Base-by-base conservation (phyloP, 2,113 vertebrate species). In the Corythaixoides concolor region DNA sequence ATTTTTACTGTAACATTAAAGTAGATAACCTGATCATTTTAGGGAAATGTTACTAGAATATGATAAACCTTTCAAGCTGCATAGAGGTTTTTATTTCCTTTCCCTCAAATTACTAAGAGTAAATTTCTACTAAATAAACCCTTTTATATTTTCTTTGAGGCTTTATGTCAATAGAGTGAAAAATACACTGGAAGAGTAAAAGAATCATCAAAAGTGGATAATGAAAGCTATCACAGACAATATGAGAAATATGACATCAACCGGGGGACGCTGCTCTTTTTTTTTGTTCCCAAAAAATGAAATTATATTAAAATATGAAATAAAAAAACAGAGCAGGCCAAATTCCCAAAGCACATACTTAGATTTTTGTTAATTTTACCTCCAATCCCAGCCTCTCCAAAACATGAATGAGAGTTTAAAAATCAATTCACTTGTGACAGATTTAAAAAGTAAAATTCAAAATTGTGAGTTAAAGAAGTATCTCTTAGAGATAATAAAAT, bases 111-210 rank as follows among this genome's bases (percentile, higher is more conserved):
- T 87, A 91, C 77, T 52, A 56, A 66, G n/a, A 90, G 16, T 32
- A 12, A 77, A 68, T 70, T 90, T 91, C 45, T 78, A 53, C 35
- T 24, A 56, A 73, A 94, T 85, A 49, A 7, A 7, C 4, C 8
- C 24, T 83, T n/a, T 35, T 4, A 94, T 52, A 67, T 94, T 82
- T 94, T 93, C 86, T 94, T 89, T 78, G 41, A 96, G 58, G 33
- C 35, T 75, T 93, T 92, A 94, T 60, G 35, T 82, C 66, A 92
- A 28, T 81, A 70, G 32, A 91, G 43, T 50, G n/a, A 90, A 88
- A 94, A 58, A 52, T 58, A 75, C 7, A 68, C 24, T 70, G 58
- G 17, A 94, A 62, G 52, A 97, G 47, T 60, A 81, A 63, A 83
- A 59, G 50, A 91, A 23, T 80, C 26, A 88, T 67, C 9, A 8